phyloP scores from a whole-genome alignment of 2,113 vertebrate genomes.

The Petrocephalus microphthalmus region DNA sequence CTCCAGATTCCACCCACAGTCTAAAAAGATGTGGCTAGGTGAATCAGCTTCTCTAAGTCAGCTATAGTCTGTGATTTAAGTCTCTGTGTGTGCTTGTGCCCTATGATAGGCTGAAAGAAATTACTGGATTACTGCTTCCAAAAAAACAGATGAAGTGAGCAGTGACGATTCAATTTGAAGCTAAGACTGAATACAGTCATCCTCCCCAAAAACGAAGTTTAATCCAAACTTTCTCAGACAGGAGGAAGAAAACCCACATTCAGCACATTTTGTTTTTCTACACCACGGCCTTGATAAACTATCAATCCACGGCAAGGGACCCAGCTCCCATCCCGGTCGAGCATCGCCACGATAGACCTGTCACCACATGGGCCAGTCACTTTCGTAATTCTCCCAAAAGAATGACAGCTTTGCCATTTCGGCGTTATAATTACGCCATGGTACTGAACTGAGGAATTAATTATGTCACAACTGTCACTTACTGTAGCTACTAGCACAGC shows the following conservation, averaged over 20 bases:
- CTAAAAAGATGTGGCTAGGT: not conserved
- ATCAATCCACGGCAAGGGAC: slow-evolving; percentile 1
- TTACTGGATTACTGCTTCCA: not conserved
- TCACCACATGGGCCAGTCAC: slow-evolving; percentile 24
- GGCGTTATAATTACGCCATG: slow-evolving; percentile 32
- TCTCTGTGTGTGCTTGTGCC: not conserved
- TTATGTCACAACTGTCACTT: slow-evolving; percentile 35
- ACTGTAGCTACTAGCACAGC: not conserved
- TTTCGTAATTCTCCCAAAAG: slow-evolving; percentile 23
- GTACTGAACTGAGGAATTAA: slow-evolving; percentile 35
- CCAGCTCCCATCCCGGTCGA: not conserved
- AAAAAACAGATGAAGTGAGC: not conserved
- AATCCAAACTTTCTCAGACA: not conserved
- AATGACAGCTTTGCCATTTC: slow-evolving; percentile 37
- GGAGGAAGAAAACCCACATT: not conserved
- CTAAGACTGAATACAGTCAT: not conserved
- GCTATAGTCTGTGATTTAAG: not conserved
- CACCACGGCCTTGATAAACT: not conserved
- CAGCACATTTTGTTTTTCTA: not conserved
- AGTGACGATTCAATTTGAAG: not conserved
- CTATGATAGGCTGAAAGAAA: not conserved
- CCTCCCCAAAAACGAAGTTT: not conserved
- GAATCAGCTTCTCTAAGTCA: not conserved
- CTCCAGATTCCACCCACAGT: not conserved
- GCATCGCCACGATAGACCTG: slow-evolving; percentile 16